Evolutionary conservation across 2,113 vertebrate genomes (phyloP).

Genomic region (Esox niger): DNA sequence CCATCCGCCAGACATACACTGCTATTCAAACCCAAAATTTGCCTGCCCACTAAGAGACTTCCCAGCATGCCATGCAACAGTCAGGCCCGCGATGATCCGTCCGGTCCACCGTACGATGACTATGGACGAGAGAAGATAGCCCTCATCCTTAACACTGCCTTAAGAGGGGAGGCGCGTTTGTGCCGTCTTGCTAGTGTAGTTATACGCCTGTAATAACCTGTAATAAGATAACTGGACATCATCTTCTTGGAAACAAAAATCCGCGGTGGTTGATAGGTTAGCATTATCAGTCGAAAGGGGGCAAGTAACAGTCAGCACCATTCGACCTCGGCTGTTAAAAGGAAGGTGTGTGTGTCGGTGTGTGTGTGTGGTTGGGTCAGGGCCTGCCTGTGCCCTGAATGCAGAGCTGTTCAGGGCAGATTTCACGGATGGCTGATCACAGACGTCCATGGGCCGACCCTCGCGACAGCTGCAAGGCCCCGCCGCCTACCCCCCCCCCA

Average conservation of each 20-base stretch:
- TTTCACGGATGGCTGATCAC: slow-evolving; percentile 50
- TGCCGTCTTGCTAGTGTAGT: not conserved
- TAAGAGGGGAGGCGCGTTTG: not conserved
- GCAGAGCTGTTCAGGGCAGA: slow-evolving; percentile 34
- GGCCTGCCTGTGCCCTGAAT: slow-evolving; percentile 14
- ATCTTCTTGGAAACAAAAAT: not conserved
- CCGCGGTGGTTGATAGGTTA: slow-evolving; percentile 18
- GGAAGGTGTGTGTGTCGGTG: slow-evolving; percentile 3
- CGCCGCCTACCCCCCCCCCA: not conserved
- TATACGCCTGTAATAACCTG: not conserved
- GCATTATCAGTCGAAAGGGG: slow-evolving; percentile 29
- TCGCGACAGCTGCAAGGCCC: slow-evolving; percentile 38
- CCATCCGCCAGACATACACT: slow-evolving; percentile 15
- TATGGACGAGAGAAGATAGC: not conserved
- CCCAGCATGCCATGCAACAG: not conserved
- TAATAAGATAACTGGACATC: not conserved
- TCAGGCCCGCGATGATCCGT: not conserved
- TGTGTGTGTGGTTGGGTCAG: slow-evolving; percentile 3
- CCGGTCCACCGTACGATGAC: not conserved
- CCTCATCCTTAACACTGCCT: too few species aligned
- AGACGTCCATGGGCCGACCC: slow-evolving; percentile 18
- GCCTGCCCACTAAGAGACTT: not conserved
- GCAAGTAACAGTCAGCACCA: not conserved
- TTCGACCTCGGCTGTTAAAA: not conserved
- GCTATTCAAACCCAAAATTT: slow-evolving; percentile 34